phyloP scores from a whole-genome alignment of 2,888 invertebrate genomes.

The Hypercompe scribonia region DNA sequence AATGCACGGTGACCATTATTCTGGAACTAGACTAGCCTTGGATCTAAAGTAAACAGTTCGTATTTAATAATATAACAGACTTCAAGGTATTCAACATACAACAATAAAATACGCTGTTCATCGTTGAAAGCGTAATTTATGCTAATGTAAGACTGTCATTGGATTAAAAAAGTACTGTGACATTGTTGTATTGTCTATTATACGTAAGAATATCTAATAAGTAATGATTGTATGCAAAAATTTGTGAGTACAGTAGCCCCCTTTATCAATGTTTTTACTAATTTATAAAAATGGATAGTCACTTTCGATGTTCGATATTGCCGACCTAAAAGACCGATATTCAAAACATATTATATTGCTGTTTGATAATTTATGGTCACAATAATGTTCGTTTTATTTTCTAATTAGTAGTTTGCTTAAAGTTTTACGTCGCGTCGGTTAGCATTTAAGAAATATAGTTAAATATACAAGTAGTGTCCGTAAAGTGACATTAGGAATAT shows the following conservation, averaged over 20 bases:
- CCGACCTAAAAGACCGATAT: not conserved
- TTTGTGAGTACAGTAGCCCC: not conserved
- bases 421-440: not conserved
- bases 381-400: not conserved
- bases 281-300: not conserved
- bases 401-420: not conserved
- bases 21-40: conserved; percentile 42
- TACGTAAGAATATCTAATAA: conserved; percentile 13
- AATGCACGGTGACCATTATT: conserved; percentile 55
- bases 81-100: conserved; percentile 25
- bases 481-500: too few relatives aligned
- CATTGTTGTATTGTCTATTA: conserved; percentile 28
- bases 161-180: conserved; percentile 24
- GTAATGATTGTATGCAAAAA: conserved; percentile 2
- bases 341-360: not conserved
- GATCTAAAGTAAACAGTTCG: conserved; percentile 28
- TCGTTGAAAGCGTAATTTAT: conserved; percentile 45
- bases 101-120: conserved; percentile 32
- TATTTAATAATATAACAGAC: conserved; percentile 33
- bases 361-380: not conserved
- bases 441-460: too few relatives aligned
- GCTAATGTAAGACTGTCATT: conserved; percentile 30
- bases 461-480: too few relatives aligned
- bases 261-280: not conserved
- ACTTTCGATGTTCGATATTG: not conserved